Conservation (phyloP, 2,888 invertebrate species). For the Drosophila robusta region DNA sequence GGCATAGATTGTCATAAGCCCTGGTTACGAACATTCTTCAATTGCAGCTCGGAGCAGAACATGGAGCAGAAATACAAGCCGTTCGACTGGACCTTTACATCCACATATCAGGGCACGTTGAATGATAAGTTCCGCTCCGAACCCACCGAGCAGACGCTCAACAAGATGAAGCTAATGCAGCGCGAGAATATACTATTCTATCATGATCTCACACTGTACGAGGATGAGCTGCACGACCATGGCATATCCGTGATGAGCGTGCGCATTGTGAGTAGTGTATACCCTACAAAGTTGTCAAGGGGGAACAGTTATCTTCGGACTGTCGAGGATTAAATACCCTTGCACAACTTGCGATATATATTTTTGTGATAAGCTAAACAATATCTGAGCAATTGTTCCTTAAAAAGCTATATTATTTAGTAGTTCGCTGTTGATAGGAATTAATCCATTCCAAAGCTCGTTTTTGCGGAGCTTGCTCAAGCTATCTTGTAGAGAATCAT, state of each 20-base stretch:
- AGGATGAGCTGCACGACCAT: slow-evolving; percentile 99
- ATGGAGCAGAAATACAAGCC: slow-evolving; percentile 92
- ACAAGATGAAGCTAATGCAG: slow-evolving; percentile 94
- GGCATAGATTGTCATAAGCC: too few relatives aligned
- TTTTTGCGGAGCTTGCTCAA: too few relatives aligned
- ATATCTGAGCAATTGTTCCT: too few relatives aligned
- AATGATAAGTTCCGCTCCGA: slow-evolving; percentile 87
- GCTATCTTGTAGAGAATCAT: too few relatives aligned
- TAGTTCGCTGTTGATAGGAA: too few relatives aligned
- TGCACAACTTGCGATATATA: too few relatives aligned
- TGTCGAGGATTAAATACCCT: too few relatives aligned
- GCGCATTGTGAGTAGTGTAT: slow-evolving; percentile 92
- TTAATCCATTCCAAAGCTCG: too few relatives aligned
- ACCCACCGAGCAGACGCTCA: slow-evolving; percentile 90
- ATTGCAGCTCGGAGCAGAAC: slow-evolving; percentile 88
- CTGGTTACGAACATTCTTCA: background rate
- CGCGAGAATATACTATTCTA: slow-evolving; percentile 97
- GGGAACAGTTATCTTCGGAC: too few relatives aligned
- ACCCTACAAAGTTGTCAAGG: too few relatives aligned
- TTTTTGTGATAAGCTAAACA: too few relatives aligned
- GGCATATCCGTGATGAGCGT: slow-evolving; percentile 95
- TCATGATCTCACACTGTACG: slow-evolving; percentile 96
- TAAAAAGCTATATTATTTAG: too few relatives aligned
- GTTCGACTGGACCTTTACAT: slow-evolving; percentile 99
- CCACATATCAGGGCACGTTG: slow-evolving; percentile 94